These are phyloP conservation scores for Xiphorhynchus elegans DNA, from an alignment of 2,113 vertebrate species.

Conservation along the genomic window DNA sequence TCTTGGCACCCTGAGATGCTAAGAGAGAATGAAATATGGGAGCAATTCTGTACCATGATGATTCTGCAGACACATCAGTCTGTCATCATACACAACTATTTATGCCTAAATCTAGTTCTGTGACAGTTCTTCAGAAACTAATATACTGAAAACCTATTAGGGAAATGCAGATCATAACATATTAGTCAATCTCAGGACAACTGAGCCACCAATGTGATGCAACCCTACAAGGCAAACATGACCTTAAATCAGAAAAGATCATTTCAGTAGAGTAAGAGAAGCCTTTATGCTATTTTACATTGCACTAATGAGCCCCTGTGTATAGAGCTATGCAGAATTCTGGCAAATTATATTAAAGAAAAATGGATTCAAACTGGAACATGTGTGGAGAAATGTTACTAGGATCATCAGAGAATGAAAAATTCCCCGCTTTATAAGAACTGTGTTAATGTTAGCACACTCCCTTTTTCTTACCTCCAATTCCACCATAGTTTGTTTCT, in stretches of 20 bases:
- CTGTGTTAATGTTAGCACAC: not conserved
- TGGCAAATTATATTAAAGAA: not conserved
- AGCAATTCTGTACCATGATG: slow-evolving; percentile 2
- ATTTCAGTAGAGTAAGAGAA: not conserved
- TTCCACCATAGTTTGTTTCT: not conserved
- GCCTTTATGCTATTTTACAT: not conserved
- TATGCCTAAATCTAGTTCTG: slow-evolving; percentile 19
- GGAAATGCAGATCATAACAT: slow-evolving; percentile 51
- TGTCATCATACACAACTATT: slow-evolving; percentile 26
- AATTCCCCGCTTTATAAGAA: not conserved
- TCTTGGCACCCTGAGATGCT: not conserved
- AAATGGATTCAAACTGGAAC: not conserved
- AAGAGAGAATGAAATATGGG: not conserved
- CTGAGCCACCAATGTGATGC: not conserved
- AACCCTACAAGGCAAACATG: slow-evolving; percentile 31
- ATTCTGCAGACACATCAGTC: slow-evolving; percentile 37
- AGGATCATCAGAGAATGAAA: not conserved
- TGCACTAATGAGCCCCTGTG: not conserved
- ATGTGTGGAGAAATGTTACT: not conserved
- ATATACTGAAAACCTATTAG: slow-evolving; percentile 40
- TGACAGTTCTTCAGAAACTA: slow-evolving; percentile 30
- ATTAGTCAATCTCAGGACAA: slow-evolving; percentile 29
- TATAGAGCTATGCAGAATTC: not conserved
- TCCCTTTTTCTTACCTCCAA: not conserved
- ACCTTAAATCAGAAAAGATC: slow-evolving; percentile 35